Evolutionary conservation across 2,888 invertebrate genomes (phyloP).

Genomic region (Monoplex corrugatus): DNA sequence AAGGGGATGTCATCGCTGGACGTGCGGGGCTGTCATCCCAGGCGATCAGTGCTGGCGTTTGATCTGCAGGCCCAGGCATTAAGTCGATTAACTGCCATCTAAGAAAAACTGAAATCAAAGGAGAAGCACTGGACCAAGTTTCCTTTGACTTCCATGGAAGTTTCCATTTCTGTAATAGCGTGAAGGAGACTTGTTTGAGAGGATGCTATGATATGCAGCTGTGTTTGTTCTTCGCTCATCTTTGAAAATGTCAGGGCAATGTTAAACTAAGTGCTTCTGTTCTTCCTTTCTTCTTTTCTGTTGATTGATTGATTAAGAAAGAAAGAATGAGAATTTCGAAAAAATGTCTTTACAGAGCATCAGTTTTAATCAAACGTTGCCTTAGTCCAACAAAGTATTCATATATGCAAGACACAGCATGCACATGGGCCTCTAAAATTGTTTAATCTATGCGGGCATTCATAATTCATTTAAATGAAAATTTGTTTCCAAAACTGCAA

Average conservation of each 20-base stretch:
- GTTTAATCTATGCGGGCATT: no score
- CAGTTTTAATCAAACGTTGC: no score
- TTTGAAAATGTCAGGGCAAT: not conserved
- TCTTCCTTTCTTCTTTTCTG: no score
- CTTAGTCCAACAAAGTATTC: no score
- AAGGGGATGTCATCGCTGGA: no score
- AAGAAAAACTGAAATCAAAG: conserved; percentile 30
- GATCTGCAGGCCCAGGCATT: conserved; percentile 10
- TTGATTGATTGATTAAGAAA: no score
- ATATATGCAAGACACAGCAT: no score
- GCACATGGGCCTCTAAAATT: no score
- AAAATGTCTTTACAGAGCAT: no score
- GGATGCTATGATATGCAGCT: not conserved
- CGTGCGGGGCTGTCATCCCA: not conserved
- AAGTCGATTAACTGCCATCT: conserved; percentile 32
- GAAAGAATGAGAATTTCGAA: no score
- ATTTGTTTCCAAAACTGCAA: no score
- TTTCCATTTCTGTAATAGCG: conserved; percentile 1
- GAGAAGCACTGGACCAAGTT: conserved; percentile 11
- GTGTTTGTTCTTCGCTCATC: not conserved
- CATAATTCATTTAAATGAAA: no score
- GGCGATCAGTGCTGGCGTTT: not conserved
- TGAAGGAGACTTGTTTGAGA: not conserved
- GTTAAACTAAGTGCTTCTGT: not conserved
- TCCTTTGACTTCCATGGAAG: not conserved